Evolutionary conservation across 2,113 vertebrate genomes (phyloP).

Genomic region (Bufo gargarizans): DNA sequence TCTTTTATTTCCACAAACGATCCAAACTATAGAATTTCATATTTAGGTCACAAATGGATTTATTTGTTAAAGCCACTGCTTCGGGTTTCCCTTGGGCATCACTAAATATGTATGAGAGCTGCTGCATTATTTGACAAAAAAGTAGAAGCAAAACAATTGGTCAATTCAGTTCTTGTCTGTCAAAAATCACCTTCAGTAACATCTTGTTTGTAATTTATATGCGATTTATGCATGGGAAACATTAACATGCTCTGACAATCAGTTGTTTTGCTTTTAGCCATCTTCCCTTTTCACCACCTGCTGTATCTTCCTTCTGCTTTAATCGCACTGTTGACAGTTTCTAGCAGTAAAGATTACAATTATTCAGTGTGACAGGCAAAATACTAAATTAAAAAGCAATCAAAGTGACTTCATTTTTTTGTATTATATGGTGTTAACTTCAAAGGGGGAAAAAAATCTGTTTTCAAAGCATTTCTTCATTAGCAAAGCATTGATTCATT

Average conservation of each 20-base stretch:
- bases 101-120: constrained; percentile 33
- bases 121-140: neutral
- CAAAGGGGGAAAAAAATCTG: constrained; percentile 21
- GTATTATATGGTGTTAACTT: constrained; percentile 25
- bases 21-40: constrained; percentile 15
- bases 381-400: constrained; percentile 67
- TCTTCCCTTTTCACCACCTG: constrained; percentile 70
- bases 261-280: constrained; percentile 71
- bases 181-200: constrained; percentile 67
- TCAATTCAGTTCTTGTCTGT: constrained; percentile 68
- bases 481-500: constrained; percentile 46
- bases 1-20: constrained; percentile 35
- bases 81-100: constrained; percentile 17
- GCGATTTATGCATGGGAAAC: constrained; percentile 71
- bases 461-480: constrained; percentile 40
- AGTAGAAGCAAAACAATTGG: constrained; percentile 55
- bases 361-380: constrained; percentile 70
- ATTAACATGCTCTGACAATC: constrained; percentile 69
- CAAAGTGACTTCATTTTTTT: constrained; percentile 59
- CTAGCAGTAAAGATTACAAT: constrained; percentile 77
- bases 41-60: constrained; percentile 38
- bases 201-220: constrained; percentile 69
- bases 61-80: constrained; percentile 34
- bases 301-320: constrained; percentile 74
- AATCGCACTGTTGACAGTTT: constrained; percentile 72